A percentile compares a stretch with the other conserved stretches of the same genome.
phyloP scores from a whole-genome alignment of 2,113 vertebrate species.

The Ardeotis arabs region DNA sequence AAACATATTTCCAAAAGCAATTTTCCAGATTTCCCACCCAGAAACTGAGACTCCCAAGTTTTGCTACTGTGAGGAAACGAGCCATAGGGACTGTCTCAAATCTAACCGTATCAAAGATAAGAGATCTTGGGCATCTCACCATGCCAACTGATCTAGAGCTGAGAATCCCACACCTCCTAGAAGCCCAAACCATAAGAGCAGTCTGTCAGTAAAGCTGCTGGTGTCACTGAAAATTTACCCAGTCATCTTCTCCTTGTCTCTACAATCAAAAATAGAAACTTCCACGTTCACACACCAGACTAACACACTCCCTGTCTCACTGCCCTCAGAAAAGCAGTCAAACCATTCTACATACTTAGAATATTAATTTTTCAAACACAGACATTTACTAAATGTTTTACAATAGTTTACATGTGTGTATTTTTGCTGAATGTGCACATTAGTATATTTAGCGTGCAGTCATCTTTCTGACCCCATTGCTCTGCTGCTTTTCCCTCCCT shows the following conservation, averaged over 20 bases:
- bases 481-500: not conserved
- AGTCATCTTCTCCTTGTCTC: not conserved
- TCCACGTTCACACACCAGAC: not conserved
- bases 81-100: not conserved
- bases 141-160: fast-evolving
- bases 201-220: not conserved
- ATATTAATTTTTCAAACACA: not conserved
- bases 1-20: not conserved
- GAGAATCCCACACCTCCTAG: not conserved
- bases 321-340: not conserved
- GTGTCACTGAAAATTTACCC: not conserved
- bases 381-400: not conserved
- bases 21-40: not conserved
- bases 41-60: not conserved
- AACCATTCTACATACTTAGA: not conserved
- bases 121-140: not conserved
- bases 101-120: not conserved
- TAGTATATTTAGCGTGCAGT: not conserved
- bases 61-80: fast-evolving
- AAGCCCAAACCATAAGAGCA: not conserved
- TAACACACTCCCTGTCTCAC: fast-evolving
- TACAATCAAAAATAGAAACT: fast-evolving
- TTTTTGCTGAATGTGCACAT: not conserved
- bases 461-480: not conserved
- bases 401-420: not conserved